Percentiles rank a stretch among this genome's conserved stretches.
Evolutionary conservation across 2,113 vertebrate genomes (phyloP).

Genomic region (Tenebrosternarchus preto): DNA sequence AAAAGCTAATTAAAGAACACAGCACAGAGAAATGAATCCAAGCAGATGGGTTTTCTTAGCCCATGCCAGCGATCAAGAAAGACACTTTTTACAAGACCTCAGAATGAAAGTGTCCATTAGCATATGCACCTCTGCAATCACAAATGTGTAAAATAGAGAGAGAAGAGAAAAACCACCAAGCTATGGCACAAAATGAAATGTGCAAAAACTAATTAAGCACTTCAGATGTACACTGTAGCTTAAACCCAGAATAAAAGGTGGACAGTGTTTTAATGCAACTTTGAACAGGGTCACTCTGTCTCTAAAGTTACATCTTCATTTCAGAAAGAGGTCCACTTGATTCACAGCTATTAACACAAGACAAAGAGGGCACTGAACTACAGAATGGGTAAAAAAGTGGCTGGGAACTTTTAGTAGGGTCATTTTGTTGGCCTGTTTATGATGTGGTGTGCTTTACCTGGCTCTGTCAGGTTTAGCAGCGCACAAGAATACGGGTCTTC

Average conservation of each 20-base stretch:
- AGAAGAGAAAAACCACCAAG: constrained; percentile 19
- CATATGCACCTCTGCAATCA: constrained; percentile 49
- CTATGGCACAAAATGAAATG: constrained; percentile 41
- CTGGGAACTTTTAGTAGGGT: neutral
- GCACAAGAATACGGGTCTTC: constrained; percentile 94
- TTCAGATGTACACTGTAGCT: constrained; percentile 51
- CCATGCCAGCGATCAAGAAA: neutral
- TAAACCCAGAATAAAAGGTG: constrained; percentile 55
- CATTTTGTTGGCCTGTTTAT: neutral
- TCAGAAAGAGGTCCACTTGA: neutral
- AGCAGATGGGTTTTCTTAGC: constrained; percentile 39
- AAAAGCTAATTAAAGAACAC: constrained; percentile 59
- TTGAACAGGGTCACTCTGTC: constrained; percentile 46
- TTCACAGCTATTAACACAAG: neutral
- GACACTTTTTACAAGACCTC: constrained; percentile 24
- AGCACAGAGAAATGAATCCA: constrained; percentile 28
- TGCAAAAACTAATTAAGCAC: constrained; percentile 53
- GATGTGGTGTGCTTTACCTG: constrained; percentile 73
- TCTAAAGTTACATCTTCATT: constrained; percentile 25
- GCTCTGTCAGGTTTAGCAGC: constrained; percentile 87
- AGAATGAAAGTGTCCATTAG: constrained; percentile 54
- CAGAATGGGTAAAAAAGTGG: neutral
- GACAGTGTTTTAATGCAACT: constrained; percentile 50
- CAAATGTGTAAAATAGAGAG: constrained; percentile 6
- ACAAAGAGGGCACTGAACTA: neutral